Base-by-base conservation (phyloP, 2,113 vertebrate genomes). In the Gambusia holbrooki region DNA sequence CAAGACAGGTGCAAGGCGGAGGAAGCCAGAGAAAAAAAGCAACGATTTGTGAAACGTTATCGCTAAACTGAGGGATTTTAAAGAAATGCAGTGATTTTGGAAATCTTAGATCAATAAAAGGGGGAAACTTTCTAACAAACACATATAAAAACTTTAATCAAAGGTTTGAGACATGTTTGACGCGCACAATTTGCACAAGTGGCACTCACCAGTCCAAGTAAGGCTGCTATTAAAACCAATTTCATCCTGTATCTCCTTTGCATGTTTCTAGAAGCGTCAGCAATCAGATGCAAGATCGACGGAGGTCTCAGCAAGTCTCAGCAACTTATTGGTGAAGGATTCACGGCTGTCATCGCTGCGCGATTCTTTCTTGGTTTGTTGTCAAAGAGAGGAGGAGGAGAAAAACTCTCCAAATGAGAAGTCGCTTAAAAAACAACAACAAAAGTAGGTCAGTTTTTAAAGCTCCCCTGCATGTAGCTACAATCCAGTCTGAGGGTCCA, bases 181-280 rank as follows among this genome's bases (percentile, higher is more conserved):
- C 37, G 27, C 28, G 32, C 32, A 37, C 13, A 66, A 64, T 35
- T 3, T 35, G 30, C 8, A 64, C 1, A n/a, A 48, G 45, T 48
- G 32, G 66, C 48, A 93, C 93, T 93, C 80, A 94, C 93, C 93
- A 87, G 70, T 82, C 86, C 91, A 7, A 93, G 77, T 67, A 94
- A 64, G 63, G 92, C 66, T 12, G 83, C 54, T 30, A 91, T n/a
- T 35, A 93, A 86, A 32, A 83, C 71, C 30, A 74, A 60, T 15
- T 88, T 73, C 91, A 93, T 93, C 71, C 74, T 90, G 84, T 64
- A 9, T 58, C 63, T 69, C 65, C 68, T 73, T n/a, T 29, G 81
- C 82, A 82, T 89, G 79, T 74, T 70, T 73, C 61, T 48, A 25
- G 32, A 15, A 3, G 27, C 28, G 5, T 72, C 68, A 72, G 29